Evolutionary conservation across 2,113 vertebrate species (phyloP).

Genomic region (Pelecanoides urinatrix): DNA sequence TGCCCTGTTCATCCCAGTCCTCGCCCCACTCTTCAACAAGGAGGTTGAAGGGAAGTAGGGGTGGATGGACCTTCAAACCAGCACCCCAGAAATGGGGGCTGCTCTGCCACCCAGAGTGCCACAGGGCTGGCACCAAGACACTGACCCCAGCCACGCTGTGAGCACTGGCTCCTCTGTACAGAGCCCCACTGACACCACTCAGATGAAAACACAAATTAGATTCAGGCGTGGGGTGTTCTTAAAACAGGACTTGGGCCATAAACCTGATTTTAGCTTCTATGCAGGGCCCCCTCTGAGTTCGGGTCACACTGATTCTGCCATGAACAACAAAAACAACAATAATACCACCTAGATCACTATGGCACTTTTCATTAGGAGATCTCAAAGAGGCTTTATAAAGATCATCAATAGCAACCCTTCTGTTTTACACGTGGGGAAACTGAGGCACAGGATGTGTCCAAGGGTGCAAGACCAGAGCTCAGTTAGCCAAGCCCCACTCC

Average conservation of each 20-base stretch:
- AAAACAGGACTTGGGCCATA: neutral
- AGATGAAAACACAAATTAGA: too few relatives aligned
- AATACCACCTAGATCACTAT: neutral
- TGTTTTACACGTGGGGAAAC: neutral
- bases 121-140: neutral
- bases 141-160: accelerated
- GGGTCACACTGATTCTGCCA: neutral
- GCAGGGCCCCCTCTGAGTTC: neutral
- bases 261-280: neutral
- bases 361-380: neutral
- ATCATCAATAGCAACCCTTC: neutral
- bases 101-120: accelerated
- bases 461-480: neutral
- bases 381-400: neutral
- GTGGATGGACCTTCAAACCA: neutral
- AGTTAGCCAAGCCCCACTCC: neutral
- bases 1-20: neutral
- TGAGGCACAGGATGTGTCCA: neutral
- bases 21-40: neutral
- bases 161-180: neutral
- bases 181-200: accelerated
- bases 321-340: neutral
- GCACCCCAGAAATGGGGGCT: neutral
- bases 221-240: neutral
- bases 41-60: neutral